phyloP scores from a whole-genome alignment of 92 coral and sea anemone genomes.

The Muricea muricata region DNA sequence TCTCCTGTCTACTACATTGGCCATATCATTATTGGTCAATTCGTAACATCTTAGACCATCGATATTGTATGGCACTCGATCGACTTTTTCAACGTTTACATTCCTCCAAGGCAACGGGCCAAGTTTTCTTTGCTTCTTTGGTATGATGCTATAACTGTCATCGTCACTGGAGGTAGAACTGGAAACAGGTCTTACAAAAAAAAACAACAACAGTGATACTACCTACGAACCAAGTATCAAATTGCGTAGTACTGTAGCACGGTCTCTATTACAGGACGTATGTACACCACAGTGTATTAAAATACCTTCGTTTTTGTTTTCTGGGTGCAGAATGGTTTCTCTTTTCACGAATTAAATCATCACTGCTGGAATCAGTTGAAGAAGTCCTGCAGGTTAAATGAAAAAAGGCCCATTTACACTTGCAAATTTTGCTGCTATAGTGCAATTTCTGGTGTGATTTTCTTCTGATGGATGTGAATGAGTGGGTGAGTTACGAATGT shows the following conservation, averaged over 20 bases:
- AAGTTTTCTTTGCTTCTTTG: constrained; percentile 3
- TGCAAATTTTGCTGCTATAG: too few species aligned
- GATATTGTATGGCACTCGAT: constrained; percentile 1
- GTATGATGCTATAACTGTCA: background rate
- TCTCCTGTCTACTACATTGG: constrained; percentile 28
- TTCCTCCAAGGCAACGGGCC: constrained; percentile 28
- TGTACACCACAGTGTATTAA: too few species aligned
- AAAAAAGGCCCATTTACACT: too few species aligned
- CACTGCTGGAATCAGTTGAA: background rate
- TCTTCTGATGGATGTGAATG: too few species aligned
- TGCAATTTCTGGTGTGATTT: too few species aligned
- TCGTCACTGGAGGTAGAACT: background rate
- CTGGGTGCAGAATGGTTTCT: background rate
- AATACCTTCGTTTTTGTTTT: background rate
- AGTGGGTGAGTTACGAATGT: too few species aligned
- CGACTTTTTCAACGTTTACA: constrained; percentile 20
- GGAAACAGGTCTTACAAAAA: too few species aligned
- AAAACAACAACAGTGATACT: too few species aligned
- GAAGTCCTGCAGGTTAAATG: background rate
- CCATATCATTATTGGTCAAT: background rate
- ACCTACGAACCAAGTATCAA: too few species aligned
- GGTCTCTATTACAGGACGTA: too few species aligned
- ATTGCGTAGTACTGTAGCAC: too few species aligned
- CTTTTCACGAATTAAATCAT: background rate
- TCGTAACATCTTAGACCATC: constrained; percentile 28